These are phyloP conservation scores for Cyaniris semiargus DNA, from an alignment of 2,888 invertebrate species.

Conservation along the genomic window DNA sequence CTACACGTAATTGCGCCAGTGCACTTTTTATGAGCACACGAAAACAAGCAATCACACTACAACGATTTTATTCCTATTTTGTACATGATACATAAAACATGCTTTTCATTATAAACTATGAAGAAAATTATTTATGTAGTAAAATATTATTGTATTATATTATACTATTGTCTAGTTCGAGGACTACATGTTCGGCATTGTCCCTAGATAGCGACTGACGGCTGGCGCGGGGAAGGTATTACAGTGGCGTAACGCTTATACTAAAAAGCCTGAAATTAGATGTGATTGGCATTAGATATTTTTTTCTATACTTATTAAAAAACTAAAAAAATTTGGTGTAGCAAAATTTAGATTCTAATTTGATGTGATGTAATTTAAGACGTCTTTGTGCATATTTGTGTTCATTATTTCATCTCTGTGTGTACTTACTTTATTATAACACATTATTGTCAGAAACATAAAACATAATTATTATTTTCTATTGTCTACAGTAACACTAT, in stretches of 20 bases:
- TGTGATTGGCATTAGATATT: not conserved
- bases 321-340: not conserved
- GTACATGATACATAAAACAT: too few species aligned
- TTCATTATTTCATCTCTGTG: not conserved
- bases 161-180: constrained; percentile 27
- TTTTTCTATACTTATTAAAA: not conserved
- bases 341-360: not conserved
- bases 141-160: not conserved
- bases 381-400: not conserved
- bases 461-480: not conserved
- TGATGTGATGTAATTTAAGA: not conserved
- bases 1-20: too few species aligned
- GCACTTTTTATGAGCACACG: too few species aligned
- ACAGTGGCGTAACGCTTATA: constrained; percentile 15
- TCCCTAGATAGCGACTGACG: constrained; percentile 29
- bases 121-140: not conserved
- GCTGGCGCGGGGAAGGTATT: constrained; percentile 19
- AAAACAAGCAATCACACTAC: too few species aligned
- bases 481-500: not conserved
- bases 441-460: not conserved
- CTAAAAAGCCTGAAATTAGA: constrained; percentile 16
- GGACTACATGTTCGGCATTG: constrained; percentile 22
- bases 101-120: not conserved
- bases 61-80: too few species aligned
- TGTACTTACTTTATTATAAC: not conserved